Base-by-base conservation (phyloP, 2,113 vertebrate genomes). In the Myrmophylax atrothorax region DNA sequence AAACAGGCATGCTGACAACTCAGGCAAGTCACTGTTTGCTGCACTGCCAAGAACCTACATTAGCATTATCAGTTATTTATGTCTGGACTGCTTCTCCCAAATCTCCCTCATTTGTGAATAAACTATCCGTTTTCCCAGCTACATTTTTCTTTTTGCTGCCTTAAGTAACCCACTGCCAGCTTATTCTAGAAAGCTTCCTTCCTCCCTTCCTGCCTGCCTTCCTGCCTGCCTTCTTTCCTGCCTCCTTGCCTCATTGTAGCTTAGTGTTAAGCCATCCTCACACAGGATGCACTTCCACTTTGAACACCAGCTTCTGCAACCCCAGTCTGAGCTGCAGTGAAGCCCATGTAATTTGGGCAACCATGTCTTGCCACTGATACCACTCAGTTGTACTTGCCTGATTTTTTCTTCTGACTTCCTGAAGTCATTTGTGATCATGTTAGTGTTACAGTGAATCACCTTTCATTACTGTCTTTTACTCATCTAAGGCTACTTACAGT, bases 281-380 rank as follows among this genome's bases (percentile, higher is more conserved):
- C 31, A 29, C 2, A 10, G 22, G 26, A 38, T 46, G 22, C 14
- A 31, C 26, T 62, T 42, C 18, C 22, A 40, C n/a, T 81, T 55
- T 40, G 53, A 78, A 42, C 14, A 18, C n/a, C 10, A 49, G 5
- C 25, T 77, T 60, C 62, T 49, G 18, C 19, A 49, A 15, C 50
- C n/a, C 35, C 35, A 58, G 12, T 49, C 3, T 55, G 46, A 77
- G 59, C 55, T 70, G 25, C 47, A 66, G 2, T 11, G 4, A 42
- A 75, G 19, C 24, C 22, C 29, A 25, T 6, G 9, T 42, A 62
- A 69, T 33, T 33, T 10, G 12, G 52, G 17, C 38, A 84, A 31
- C 7, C 3, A 0, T 7, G 1, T 59, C 35, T 73, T 3, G 2
- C 12, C 7, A 10, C 29, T 47, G 6, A 2, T 3, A 26, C 24